phyloP scores from a whole-genome alignment of 2,113 vertebrate genomes.

The Daboia siamensis region DNA sequence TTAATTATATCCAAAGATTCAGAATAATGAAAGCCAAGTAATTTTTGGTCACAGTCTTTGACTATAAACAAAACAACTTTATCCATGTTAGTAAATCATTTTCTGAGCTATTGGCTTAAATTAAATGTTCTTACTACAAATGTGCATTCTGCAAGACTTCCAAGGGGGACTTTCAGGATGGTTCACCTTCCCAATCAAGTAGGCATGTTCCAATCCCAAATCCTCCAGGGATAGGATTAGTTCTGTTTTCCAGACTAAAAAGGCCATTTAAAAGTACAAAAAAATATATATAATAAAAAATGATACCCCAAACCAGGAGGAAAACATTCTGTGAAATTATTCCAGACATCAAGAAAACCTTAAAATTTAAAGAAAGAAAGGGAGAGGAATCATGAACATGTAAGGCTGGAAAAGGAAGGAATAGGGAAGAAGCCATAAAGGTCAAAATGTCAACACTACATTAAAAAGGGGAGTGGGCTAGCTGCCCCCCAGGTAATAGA shows the following conservation, averaged over 20 bases:
- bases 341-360: neutral
- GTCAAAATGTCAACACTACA: neutral
- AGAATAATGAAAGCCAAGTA: neutral
- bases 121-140: neutral
- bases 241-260: neutral
- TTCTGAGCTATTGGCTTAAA: neutral
- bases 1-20: neutral
- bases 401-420: neutral
- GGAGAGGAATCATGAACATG: neutral
- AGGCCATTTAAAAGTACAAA: neutral
- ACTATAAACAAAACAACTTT: neutral
- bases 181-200: neutral
- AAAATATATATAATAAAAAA: neutral
- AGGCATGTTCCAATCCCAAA: neutral
- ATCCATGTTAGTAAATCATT: neutral
- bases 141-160: neutral
- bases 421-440: neutral
- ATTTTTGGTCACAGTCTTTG: neutral
- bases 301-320: neutral
- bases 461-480: neutral
- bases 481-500: neutral
- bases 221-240: neutral
- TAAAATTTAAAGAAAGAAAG: neutral
- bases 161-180: neutral
- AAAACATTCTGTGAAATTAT: neutral